Conservation (phyloP, 2,113 vertebrate genomes). For the Stigmatopora nigra region DNA sequence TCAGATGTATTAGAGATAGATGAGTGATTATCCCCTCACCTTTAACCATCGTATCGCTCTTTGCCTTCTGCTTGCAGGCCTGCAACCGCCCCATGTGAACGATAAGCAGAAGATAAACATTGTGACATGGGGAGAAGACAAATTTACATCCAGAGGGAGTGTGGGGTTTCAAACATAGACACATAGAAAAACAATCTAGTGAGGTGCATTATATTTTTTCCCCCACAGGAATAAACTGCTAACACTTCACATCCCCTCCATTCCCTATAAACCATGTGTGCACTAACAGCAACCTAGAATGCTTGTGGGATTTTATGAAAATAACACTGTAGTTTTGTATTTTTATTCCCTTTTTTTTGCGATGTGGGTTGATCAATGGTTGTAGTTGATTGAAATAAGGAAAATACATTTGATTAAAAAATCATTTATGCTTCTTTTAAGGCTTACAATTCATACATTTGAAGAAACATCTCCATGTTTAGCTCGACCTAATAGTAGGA, state of each 20-base stretch:
- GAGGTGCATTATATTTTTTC: neutral
- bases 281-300: neutral
- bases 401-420: neutral
- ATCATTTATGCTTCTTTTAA: too few relatives aligned
- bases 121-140: slow-evolving; percentile 13
- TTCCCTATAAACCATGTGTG: neutral
- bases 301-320: neutral
- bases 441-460: neutral
- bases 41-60: slow-evolving; percentile 35
- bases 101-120: slow-evolving; percentile 49
- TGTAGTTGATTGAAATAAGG: neutral
- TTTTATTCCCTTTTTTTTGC: too few relatives aligned
- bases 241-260: too few relatives aligned
- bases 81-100: slow-evolving; percentile 34
- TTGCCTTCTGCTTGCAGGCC: slow-evolving; percentile 31
- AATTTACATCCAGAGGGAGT: slow-evolving; percentile 1
- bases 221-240: neutral
- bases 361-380: neutral
- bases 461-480: neutral
- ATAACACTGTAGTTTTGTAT: neutral
- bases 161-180: neutral
- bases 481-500: neutral
- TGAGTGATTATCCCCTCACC: slow-evolving; percentile 25
- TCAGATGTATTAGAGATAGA: slow-evolving; percentile 20
- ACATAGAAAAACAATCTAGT: neutral